Evolutionary conservation across 2,797 vertebrate genomes (phyloP), one percentile per base, ranked within the genome.

Genomic region (Erithacus rubecula): DNA sequence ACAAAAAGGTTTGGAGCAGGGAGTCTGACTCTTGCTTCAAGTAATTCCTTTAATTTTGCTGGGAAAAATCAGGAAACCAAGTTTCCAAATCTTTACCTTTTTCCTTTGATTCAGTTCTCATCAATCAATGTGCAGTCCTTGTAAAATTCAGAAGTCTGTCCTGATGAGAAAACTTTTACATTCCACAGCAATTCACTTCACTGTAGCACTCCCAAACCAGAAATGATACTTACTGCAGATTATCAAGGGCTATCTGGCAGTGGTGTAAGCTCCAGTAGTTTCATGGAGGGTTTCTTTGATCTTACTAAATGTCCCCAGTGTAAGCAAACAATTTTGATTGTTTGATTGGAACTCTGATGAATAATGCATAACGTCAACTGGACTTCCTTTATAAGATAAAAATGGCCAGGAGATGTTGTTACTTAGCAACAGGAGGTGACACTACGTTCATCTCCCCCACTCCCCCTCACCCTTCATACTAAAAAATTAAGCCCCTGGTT

Each of bases 381-480:
- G 97, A 98, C 97, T 97, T 98, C 96, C 97, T 98, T 98, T 97
- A 97, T 97, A 97, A 97, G 97, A 98, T 98, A 97, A 96, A 98
- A 98, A 98, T 94, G 97, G 96, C 97, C 98, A 97, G 97, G 97
- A 95, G 95, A 95, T 56, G 97, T 98, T 67, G 98, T 98, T 98
- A 98, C 98, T 97, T 98, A 97, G 98, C 98, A 98, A 98, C 98
- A 52, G 96, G 98, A 98, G 97, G 97, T 98, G 98, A 97, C 96
- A 98, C 97, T 97, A 97, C 34, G 90, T 96, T 97, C 96, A 96
- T 97, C 94, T 95, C 94, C 96, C 95, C 95, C 92, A 96, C 97
- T 91, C 96, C 97, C 96, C 95, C 96, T 96, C 96, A 46, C 85
- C 94, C 94, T 97, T 88, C 92, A 19, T 87, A 95, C 95, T 78